Conservation (phyloP, 2,797 vertebrate genomes). For the Euphonia xanthogaster region DNA sequence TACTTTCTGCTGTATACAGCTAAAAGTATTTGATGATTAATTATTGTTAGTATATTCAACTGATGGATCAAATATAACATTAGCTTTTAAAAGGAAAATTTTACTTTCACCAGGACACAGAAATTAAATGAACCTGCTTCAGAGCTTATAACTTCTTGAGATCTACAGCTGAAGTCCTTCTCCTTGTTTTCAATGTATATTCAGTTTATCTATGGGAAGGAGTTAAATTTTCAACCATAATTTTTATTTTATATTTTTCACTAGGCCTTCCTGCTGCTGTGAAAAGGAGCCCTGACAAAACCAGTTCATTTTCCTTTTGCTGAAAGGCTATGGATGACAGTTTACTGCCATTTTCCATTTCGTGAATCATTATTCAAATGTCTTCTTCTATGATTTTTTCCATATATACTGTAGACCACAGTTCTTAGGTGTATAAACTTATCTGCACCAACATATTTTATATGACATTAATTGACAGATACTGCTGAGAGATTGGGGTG, state of each 20-base stretch:
- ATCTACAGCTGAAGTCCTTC: neutral
- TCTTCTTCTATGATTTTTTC: neutral
- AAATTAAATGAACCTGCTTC: neutral
- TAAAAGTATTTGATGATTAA: neutral
- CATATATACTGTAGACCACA: neutral
- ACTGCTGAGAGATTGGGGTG: neutral
- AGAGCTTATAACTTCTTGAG: neutral
- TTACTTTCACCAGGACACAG: neutral
- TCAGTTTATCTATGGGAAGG: neutral
- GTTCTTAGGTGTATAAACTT: neutral
- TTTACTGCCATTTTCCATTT: conserved; percentile 5
- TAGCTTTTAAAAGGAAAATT: neutral
- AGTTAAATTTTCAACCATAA: neutral
- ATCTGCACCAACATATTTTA: neutral
- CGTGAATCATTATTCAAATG: conserved; percentile 29
- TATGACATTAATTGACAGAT: neutral
- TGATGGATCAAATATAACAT: neutral
- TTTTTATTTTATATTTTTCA: neutral
- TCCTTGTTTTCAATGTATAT: neutral
- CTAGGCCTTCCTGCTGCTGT: neutral
- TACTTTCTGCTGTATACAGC: neutral
- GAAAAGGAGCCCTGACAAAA: conserved; percentile 43
- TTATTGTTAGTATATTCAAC: neutral
- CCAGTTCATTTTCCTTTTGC: neutral
- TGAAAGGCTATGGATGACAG: conserved; percentile 4